Base-by-base conservation (phyloP, 1,140 invertebrate species). In the Drosophila parvula region DNA sequence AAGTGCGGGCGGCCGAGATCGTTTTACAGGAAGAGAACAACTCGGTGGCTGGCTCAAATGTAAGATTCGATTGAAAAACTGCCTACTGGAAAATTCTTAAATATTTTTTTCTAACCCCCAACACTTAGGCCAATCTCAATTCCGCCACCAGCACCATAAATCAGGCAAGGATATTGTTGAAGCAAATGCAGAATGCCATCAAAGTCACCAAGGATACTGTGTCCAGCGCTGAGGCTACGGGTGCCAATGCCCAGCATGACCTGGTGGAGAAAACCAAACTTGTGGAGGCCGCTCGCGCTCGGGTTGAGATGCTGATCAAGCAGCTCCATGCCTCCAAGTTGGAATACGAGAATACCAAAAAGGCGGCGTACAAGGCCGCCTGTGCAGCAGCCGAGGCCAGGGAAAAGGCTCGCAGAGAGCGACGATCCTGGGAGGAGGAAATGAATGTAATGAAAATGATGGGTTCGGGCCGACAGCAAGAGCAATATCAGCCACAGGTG, bases 271-370 rank as follows among this genome's bases (percentile, higher is more conserved):
- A 95, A 67, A 93, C 93, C n/a, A 93, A 94, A 62, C 90, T 95
- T 14, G 71, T 95, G 9, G 93, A 94, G 0, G 94, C 94, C 14
- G 94, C 95, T 0, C 93, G 94, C 67, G 92, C 92, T 28, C 93
- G 94, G 50, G 90, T 95, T 41, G 94, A 94, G 6, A 92, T 94
- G 64, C 81, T 95, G 4, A 92, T 93, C 45, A 93, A 93, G 56
- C 93, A 95, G 69, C 76, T 95, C 36, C 92, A 93, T 71, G 90
- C 89, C n/a, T 93, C 94, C 1, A 93, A 93, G 59, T 81, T 91
- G 0, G 95, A 95, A 65, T 93, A 95, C 43, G 78, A 92, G 0
- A 94, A 94, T 28, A 95, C 95, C 0, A 95, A 94, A 73, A 93
- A 94, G 55, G 94, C 94, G 0, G 95, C 94, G 0, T 93, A 93